Evolutionary conservation across 1,140 invertebrate genomes (phyloP).

Genomic region (Drosophila watanabei): DNA sequence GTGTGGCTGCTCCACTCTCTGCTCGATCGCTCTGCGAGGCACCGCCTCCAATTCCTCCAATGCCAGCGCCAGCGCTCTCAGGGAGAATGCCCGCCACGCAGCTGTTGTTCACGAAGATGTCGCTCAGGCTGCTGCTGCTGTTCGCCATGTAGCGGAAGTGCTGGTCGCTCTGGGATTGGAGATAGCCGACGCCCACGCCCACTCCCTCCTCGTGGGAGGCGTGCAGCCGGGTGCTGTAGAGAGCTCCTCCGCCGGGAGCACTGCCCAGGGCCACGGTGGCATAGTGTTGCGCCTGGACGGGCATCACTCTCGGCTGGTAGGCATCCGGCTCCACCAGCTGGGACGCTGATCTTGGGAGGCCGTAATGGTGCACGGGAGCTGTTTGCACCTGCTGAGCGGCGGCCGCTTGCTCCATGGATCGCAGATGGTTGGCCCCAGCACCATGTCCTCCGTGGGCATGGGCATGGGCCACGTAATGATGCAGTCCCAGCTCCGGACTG

Average conservation of each 20-base stretch:
- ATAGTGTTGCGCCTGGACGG: constrained; percentile 53
- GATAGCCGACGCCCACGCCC: constrained; percentile 40
- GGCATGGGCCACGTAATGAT: constrained; percentile 83
- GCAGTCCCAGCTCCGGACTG: constrained; percentile 88
- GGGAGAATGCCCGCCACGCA: constrained; percentile 48
- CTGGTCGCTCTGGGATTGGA: constrained; percentile 82
- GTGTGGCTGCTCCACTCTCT: constrained; percentile 46
- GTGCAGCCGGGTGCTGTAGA: constrained; percentile 67
- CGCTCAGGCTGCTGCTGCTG: constrained; percentile 81
- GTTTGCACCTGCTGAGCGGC: constrained; percentile 43
- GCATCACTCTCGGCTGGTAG: constrained; percentile 30
- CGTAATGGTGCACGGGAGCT: constrained; percentile 36
- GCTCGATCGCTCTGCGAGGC: constrained; percentile 3
- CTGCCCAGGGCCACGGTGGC: constrained; percentile 60
- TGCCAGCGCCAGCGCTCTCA: neutral
- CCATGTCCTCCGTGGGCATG: constrained; percentile 30
- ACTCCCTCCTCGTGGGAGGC: constrained; percentile 53
- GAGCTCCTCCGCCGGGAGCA: constrained; percentile 31
- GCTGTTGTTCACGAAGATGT: constrained; percentile 81
- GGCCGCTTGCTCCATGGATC: constrained; percentile 37
- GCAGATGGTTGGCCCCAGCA: neutral
- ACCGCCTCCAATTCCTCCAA: neutral
- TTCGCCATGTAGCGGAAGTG: constrained; percentile 80
- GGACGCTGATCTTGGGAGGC: constrained; percentile 76
- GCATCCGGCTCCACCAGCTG: constrained; percentile 69